Base-by-base conservation (phyloP, 2,113 vertebrate genomes). In the Haemorhous mexicanus region DNA sequence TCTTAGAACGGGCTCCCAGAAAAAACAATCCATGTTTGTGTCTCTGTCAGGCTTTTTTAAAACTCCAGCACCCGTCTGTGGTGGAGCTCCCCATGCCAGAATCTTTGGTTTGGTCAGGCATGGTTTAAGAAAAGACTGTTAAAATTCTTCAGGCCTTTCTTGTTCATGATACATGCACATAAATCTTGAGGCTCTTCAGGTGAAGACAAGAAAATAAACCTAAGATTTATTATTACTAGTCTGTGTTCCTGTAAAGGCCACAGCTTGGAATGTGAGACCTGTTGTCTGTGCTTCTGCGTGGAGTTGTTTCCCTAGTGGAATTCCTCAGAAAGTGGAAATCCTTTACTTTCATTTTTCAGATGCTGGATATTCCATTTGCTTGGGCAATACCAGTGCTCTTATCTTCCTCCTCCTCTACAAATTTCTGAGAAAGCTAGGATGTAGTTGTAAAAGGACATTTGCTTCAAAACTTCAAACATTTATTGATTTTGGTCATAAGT, bases 201-300 rank as follows among this genome's bases (percentile, higher is more conserved):
- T 91, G 61, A 83, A 43, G 41, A n/a, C 56, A 94, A 67, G 79
- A 55, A 89, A 84, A 67, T 70, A 67, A 86, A 70, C 22, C 26
- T 3, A 10, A 87, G n/a, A 21, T 76, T 91, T 82, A 11, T 85
- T 82, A n/a, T 61, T 82, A 16, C 17, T n/a, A 13, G 16, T 49
- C 70, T 73, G 10, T 84, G 27, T 70, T 90, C n/a, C 73, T 18
- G 0, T 47, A 19, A 75, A 61, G 37, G 28, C n/a, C 21, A 41
- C 19, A 26, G 28, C n/a, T 69, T 1, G 3, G 52, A 63, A 28
- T 66, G 43, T 52, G 41, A 53, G n/a, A 49, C 15, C 27, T 47
- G 21, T 58, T 13, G 6, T 62, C 37, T 3, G 0, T 85, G n/a
- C 46, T 74, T 27, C 37, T 72, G 8, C 1, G 0, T 68, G 64